Evolutionary conservation across 2,888 invertebrate species (phyloP), one percentile per base, ranked within the genome.

Genomic region (Xylota sylvarum): DNA sequence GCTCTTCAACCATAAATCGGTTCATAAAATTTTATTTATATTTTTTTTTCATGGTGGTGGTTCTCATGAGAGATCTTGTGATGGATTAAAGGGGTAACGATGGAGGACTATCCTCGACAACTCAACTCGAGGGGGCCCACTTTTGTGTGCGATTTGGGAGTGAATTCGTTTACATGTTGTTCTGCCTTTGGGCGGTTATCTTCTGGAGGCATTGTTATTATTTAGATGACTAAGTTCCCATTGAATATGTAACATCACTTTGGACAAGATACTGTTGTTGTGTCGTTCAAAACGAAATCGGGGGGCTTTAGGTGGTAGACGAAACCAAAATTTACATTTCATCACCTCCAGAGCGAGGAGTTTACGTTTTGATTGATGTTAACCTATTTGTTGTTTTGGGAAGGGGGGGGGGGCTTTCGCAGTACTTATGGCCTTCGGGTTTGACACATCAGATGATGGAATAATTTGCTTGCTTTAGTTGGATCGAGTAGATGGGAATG

Each of bases 1-100:
- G 6, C 55, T 62, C 70, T 70, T 46, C 55, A 55, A 10, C 69
- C 69, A 43, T 70, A 69, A 84, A 84, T 79, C 79, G 79, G 55
- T 79, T 37, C 67, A 62, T 70, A 76, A 82, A 77, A 77, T 82
- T 83, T 77, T 72, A 83, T 83, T 72, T 64, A 1, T 58, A 65
- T 52, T 64, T 83, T 65, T 65, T 52, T 64, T 83, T 65, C 72
- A 83, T 72, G 77, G 43, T 65, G 77, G 77, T 80, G 80, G 55
- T 30, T 81, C 69, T 81, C 62, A 69, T 81, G 81, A 64, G 70
- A 48, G 37, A 60, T 81, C 52, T 73, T 74, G 4, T 73, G 65
- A 73, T 73, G 72, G 52, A 58, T 80, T 65, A 65, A 80, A 82
- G 73, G 81, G 81, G 81, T 69, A 76, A 70, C 60, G 76, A 82